A percentile compares a stretch with the other conserved stretches of the same genome.
Conservation (phyloP, 2,113 vertebrate genomes). For the Cynoglossus semilaevis region DNA sequence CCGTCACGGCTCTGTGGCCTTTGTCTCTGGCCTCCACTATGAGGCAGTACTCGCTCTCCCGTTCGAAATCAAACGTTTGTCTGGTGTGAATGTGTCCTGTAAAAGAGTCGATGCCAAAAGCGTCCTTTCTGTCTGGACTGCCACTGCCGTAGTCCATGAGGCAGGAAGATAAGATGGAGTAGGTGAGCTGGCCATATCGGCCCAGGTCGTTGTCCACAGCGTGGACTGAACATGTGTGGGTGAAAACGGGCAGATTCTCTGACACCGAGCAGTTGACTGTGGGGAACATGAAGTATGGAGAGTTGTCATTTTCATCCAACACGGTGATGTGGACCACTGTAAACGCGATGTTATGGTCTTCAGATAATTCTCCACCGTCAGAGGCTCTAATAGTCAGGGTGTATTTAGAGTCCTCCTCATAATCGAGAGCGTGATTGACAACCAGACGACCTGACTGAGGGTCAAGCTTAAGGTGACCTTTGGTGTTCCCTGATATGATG, state of each 20-base stretch:
- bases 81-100: slow-evolving; percentile 85
- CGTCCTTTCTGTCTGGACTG: slow-evolving; percentile 70
- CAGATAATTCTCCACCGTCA: slow-evolving; percentile 69
- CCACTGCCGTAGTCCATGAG: slow-evolving; percentile 69
- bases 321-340: slow-evolving; percentile 77
- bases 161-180: slow-evolving; percentile 84
- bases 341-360: slow-evolving; percentile 77
- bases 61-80: slow-evolving; percentile 88
- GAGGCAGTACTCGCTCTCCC: slow-evolving; percentile 80
- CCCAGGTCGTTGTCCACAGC: slow-evolving; percentile 88
- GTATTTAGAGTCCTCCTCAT: slow-evolving; percentile 82
- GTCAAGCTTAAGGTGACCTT: slow-evolving; percentile 78
- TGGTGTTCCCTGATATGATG: slow-evolving; percentile 84
- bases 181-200: slow-evolving; percentile 83
- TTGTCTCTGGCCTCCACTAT: slow-evolving; percentile 86
- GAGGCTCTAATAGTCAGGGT: slow-evolving; percentile 81
- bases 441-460: slow-evolving; percentile 78
- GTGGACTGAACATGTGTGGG: slow-evolving; percentile 78
- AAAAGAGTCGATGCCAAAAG: slow-evolving; percentile 84
- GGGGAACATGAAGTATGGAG: slow-evolving; percentile 83
- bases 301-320: slow-evolving; percentile 89
- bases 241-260: slow-evolving; percentile 85
- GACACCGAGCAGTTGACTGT: slow-evolving; percentile 77
- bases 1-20: slow-evolving; percentile 77
- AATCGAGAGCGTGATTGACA: slow-evolving; percentile 81